Base-by-base conservation (phyloP, 2,113 vertebrate genomes). In the Syngnathus typhle region DNA sequence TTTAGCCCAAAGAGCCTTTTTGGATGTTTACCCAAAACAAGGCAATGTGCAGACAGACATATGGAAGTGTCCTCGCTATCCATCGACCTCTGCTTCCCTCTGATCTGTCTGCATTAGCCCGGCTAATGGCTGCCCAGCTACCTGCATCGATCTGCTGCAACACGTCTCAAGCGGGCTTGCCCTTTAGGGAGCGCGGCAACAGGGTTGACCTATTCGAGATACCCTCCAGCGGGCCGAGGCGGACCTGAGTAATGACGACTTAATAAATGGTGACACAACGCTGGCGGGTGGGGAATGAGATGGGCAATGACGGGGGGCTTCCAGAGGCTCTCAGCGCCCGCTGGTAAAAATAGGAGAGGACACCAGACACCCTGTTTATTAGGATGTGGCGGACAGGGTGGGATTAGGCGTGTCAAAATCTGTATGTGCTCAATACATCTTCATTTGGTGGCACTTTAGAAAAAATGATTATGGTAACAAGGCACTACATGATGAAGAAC, bases 251-350 rank as follows among this genome's bases (percentile, higher is more conserved):
- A 85, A 91, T 87, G 88, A 92, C 81, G 83, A 82, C 88, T 90
- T 91, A 89, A 91, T 91, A 87, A 89, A 88, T 84, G 82, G 84
- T 78, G 87, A 91, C 83, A 83, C 70, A 64, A 79, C 41, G 78
- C 65, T 84, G 87, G 73, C 73, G 67, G 60, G 65, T 54, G 27
- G 70, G 70, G 87, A 88, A 85, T 72, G 82, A 87, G 85, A 82
- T 68, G 78, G 75, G 72, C 84, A 89, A 82, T 89, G 90, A 91
- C 87, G 87, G 79, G 78, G 67, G 80, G 83, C 84, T 87, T 87
- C 83, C 80, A 81, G 82, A 81, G 82, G 82, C 86, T 90, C 89
- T 90, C 87, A 89, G 86, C 85, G 71, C 86, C 76, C 75, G 79
- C 19, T 13, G 79, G 85, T 88, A 90, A 89, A 90, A 89, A 90